Conservation (phyloP, 2,113 vertebrate genomes). For the Paradisaea rubra region DNA sequence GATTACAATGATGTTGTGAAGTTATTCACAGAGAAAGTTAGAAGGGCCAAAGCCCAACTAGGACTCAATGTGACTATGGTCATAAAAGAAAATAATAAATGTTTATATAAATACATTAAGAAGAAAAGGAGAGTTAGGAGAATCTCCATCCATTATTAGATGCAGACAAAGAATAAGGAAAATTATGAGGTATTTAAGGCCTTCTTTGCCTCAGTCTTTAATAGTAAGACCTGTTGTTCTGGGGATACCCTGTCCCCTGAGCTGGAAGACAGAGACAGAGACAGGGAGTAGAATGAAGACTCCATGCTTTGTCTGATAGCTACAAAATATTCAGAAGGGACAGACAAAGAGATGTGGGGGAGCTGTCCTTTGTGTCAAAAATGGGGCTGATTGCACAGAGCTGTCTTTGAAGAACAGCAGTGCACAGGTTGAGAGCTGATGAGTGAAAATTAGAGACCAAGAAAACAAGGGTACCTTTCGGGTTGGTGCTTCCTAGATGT, state of each 20-base stretch:
- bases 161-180: not conserved
- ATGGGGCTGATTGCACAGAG: not conserved
- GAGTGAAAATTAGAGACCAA: not conserved
- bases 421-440: not conserved
- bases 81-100: not conserved
- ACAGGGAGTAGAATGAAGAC: not conserved
- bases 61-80: not conserved
- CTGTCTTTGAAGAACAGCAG: not conserved
- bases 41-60: not conserved
- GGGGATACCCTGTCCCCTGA: accelerated
- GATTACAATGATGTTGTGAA: not conserved
- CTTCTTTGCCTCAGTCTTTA: not conserved
- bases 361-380: not conserved
- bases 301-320: not conserved
- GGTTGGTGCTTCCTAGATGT: not conserved
- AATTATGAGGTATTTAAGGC: not conserved
- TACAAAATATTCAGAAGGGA: not conserved
- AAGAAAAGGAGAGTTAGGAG: not conserved
- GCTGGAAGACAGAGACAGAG: not conserved
- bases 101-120: not conserved
- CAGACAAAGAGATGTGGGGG: accelerated
- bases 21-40: not conserved
- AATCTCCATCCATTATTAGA: not conserved
- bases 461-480: not conserved
- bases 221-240: not conserved